Evolutionary conservation across 2,113 vertebrate species (phyloP), one percentile per base, ranked within the genome.

Genomic region (Rhizomys pruinosus): DNA sequence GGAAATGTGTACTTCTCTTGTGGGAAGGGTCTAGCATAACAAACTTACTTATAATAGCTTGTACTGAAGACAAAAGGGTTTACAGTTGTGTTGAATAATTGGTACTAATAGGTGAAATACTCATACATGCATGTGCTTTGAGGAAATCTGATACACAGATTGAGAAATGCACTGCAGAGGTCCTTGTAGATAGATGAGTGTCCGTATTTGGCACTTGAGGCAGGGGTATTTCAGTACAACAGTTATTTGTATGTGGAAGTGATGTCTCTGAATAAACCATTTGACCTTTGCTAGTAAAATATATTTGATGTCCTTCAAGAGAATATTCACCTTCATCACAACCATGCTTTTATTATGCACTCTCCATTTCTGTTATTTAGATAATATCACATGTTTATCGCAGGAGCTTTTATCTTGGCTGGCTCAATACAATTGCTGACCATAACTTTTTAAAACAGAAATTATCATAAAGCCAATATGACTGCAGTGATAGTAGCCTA

Each of bases 381-480:
- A 37, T 92, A 88, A 66, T 95, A 66, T 34, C 76, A 74, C 16
- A 47, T 90, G 55, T 89, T 94, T 91, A 82, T 34, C 84, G 86
- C 66, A 80, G 77, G 61, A 66, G 25, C 63, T 44, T 91, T 74
- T 79, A 61, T 79, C 84, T 93, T 69, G 19, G n/a, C 78, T 55
- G 85, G 47, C 15, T 92, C 32, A 55, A 85, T 91, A 69, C 34
- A 93, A 5, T 84, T 82, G 87, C 81, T 92, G 78, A 94, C 82
- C 64, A 76, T 85, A 95, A 68, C 76, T 95, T 90, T 86, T 87
- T 93, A 66, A 97, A 93, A 42, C 42, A 92, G 44, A 94, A 93
- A 68, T 88, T 16, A 17, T 59, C 7, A 74, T 57, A 93, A 94
- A 87, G 20, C 57, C 47, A 84, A 23, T 66, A 63, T 61, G 4